A percentile compares a stretch with the other conserved stretches of the same genome.
phyloP scores from a whole-genome alignment of 1,140 invertebrate species.

The Sogatella furcifera region DNA sequence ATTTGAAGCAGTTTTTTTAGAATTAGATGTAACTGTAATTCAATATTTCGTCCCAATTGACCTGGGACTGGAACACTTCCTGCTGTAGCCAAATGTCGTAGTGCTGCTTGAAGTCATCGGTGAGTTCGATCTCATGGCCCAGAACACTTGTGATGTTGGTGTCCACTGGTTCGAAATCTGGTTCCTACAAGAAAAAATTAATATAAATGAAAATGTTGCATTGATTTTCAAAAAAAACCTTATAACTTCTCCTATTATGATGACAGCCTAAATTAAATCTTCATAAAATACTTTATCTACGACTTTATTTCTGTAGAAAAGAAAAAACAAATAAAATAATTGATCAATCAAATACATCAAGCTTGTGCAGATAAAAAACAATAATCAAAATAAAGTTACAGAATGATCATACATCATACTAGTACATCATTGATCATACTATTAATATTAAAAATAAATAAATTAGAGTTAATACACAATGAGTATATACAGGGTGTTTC shows the following conservation, averaged over 20 bases:
- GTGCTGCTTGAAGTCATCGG: constrained; percentile 91
- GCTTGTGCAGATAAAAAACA: too few species aligned
- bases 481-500: too few species aligned
- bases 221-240: background rate
- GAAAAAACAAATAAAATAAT: too few species aligned
- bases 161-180: constrained; percentile 78
- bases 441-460: too few species aligned
- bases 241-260: background rate
- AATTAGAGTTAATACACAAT: too few species aligned
- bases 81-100: constrained; percentile 94
- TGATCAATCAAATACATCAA: too few species aligned
- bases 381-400: too few species aligned
- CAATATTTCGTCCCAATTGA: constrained; percentile 57
- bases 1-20: background rate
- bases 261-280: too few species aligned
- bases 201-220: constrained; percentile 18
- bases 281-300: too few species aligned
- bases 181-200: constrained; percentile 30
- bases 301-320: too few species aligned
- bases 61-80: constrained; percentile 84
- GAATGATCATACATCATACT: too few species aligned
- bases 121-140: constrained; percentile 66
- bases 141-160: constrained; percentile 75
- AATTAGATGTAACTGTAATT: background rate
- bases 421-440: too few species aligned